A percentile compares a stretch with the other conserved stretches of the same genome.
phyloP scores from a whole-genome alignment of 1,140 invertebrate genomes.

The Drosophila ohnishii region DNA sequence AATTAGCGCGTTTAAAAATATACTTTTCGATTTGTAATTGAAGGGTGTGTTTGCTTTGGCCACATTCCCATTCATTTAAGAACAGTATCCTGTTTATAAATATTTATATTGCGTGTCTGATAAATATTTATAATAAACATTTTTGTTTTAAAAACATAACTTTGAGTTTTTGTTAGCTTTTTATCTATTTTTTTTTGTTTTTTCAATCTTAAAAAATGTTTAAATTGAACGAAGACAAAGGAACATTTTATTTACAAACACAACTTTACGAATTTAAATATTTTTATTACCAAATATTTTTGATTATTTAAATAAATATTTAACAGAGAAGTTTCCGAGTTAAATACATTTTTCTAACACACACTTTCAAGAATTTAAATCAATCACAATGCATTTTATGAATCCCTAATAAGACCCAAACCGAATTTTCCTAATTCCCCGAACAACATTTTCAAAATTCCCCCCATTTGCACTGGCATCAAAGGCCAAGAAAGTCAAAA shows the following conservation, averaged over 20 bases:
- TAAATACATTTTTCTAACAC: neutral
- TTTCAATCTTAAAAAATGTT: neutral
- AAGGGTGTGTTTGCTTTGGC: no score
- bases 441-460: conserved; percentile 2
- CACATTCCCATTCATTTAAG: neutral
- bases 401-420: conserved; percentile 9
- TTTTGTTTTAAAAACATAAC: neutral
- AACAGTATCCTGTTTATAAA: neutral
- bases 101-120: neutral
- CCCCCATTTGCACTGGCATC: conserved; percentile 9
- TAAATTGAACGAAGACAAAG: neutral
- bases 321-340: rapidly evolving
- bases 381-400: neutral
- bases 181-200: neutral
- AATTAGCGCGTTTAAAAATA: conserved; percentile 39
- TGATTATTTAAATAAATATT: neutral
- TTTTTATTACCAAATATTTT: neutral
- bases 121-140: neutral
- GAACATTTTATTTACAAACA: neutral
- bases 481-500: conserved; percentile 33
- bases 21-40: conserved; percentile 15
- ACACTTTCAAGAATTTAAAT: neutral
- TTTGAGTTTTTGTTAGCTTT: neutral
- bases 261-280: neutral
- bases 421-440: neutral